Conservation (phyloP, 1,140 invertebrate genomes). For the Calosoma granatense region DNA sequence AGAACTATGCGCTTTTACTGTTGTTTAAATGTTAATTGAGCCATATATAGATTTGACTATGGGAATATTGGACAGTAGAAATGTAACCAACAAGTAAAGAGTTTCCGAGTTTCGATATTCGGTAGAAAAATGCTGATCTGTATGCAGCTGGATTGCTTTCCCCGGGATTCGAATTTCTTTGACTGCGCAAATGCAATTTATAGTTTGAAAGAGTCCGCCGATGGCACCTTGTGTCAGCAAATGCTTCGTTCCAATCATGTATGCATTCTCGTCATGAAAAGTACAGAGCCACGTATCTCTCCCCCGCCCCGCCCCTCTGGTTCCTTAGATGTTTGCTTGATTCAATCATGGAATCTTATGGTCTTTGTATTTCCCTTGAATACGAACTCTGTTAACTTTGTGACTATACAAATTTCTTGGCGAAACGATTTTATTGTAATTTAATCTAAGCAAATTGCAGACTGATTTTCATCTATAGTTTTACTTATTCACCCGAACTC, state of each 20-base stretch:
- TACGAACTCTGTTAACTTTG: neutral
- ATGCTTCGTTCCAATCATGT: constrained; percentile 3
- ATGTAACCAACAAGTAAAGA: too few species aligned
- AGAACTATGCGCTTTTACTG: too few species aligned
- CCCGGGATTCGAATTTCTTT: neutral
- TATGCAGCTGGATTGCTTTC: constrained; percentile 2
- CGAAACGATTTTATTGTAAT: neutral
- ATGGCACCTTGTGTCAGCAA: constrained; percentile 5
- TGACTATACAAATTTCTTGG: neutral
- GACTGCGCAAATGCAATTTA: constrained; percentile 1
- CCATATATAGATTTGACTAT: too few species aligned
- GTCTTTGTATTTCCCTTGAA: constrained; percentile 1
- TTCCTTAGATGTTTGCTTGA: constrained; percentile 3
- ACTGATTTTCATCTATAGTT: too few species aligned
- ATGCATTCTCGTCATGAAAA: neutral
- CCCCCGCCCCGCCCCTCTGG: neutral
- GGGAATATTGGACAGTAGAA: too few species aligned
- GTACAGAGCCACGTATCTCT: neutral
- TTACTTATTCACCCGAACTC: too few species aligned
- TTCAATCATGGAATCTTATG: constrained; percentile 3
- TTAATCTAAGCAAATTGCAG: neutral
- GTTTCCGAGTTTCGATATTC: neutral
- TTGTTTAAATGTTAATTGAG: too few species aligned
- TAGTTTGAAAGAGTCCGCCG: constrained; percentile 5
- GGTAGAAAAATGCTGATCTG: neutral